Evolutionary conservation across 2,888 invertebrate genomes (phyloP).

Genomic region (Cerastis rubricosa): DNA sequence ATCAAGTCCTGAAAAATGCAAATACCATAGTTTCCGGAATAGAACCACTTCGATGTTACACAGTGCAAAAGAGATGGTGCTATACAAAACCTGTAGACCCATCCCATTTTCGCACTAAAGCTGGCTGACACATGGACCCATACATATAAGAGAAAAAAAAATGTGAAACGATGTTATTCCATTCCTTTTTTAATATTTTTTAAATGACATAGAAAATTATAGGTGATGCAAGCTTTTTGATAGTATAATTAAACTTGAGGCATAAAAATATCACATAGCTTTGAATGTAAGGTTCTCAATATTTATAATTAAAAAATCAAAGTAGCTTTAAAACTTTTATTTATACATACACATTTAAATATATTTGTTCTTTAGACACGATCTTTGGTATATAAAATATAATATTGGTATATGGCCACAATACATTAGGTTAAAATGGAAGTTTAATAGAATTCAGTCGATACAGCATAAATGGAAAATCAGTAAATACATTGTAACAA

Average conservation of each 20-base stretch:
- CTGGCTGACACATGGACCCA: neutral
- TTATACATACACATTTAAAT: constrained; percentile 81
- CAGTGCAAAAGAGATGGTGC: neutral
- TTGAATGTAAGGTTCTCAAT: constrained; percentile 27
- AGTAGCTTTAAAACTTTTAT: constrained; percentile 76
- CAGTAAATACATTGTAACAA: constrained; percentile 68
- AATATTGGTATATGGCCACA: constrained; percentile 86
- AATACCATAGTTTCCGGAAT: neutral
- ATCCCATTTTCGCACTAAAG: neutral
- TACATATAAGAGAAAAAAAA: neutral
- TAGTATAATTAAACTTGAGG: neutral
- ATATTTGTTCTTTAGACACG: constrained; percentile 86
- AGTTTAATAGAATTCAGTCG: constrained; percentile 80
- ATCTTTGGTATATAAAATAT: constrained; percentile 89
- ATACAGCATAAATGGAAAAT: constrained; percentile 73
- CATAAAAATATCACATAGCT: constrained; percentile 18
- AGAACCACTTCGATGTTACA: neutral
- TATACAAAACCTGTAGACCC: neutral
- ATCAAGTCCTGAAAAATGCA: neutral
- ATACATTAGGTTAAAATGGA: constrained; percentile 79
- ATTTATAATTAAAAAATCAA: constrained; percentile 32
- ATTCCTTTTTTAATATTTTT: neutral
- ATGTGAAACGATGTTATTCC: neutral
- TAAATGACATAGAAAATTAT: neutral
- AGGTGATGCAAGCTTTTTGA: constrained; percentile 5